Percentiles rank a stretch among this genome's conserved stretches.
Conservation (phyloP, 1,140 invertebrate species). For the Cydia splendana region DNA sequence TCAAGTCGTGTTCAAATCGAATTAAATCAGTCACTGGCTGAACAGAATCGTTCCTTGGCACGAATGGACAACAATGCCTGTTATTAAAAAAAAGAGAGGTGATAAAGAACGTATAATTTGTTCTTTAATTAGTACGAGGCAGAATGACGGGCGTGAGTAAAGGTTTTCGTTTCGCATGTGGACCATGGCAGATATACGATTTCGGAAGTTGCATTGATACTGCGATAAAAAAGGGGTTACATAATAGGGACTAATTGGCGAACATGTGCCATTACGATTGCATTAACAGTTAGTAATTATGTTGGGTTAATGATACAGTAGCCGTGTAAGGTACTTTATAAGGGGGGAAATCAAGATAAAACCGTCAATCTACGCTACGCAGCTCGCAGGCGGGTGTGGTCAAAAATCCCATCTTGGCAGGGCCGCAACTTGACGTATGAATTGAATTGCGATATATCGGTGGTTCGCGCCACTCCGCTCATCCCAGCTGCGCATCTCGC, state of each 20-base stretch:
- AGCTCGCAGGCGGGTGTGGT: constrained; percentile 39
- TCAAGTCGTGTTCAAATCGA: constrained; percentile 61
- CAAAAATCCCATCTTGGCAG: constrained; percentile 59
- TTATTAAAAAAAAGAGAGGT: constrained; percentile 73
- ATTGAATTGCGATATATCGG: constrained; percentile 65
- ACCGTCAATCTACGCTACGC: constrained; percentile 41
- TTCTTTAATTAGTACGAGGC: constrained; percentile 67
- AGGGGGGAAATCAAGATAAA: constrained; percentile 27
- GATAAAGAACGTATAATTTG: constrained; percentile 76
- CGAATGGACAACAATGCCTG: constrained; percentile 74
- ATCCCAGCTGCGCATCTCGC: constrained; percentile 12
- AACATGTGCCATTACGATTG: constrained; percentile 36
- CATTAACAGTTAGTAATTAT: constrained; percentile 24
- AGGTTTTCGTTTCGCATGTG: constrained; percentile 71
- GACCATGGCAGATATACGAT: constrained; percentile 58
- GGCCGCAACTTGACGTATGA: constrained; percentile 53
- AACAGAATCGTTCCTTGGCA: constrained; percentile 75
- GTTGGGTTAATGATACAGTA: constrained; percentile 11
- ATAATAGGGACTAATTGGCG: constrained; percentile 70
- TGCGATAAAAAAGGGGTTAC: constrained; percentile 64
- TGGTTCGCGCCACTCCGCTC: constrained; percentile 43
- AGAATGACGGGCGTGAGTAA: constrained; percentile 74
- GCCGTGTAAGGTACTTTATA: constrained; percentile 27
- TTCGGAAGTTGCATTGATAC: constrained; percentile 60
- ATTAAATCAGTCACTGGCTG: constrained; percentile 74